These are phyloP conservation scores for Dipodomys stephensi DNA, from an alignment of 2,113 vertebrate species.

Conservation along the genomic window DNA sequence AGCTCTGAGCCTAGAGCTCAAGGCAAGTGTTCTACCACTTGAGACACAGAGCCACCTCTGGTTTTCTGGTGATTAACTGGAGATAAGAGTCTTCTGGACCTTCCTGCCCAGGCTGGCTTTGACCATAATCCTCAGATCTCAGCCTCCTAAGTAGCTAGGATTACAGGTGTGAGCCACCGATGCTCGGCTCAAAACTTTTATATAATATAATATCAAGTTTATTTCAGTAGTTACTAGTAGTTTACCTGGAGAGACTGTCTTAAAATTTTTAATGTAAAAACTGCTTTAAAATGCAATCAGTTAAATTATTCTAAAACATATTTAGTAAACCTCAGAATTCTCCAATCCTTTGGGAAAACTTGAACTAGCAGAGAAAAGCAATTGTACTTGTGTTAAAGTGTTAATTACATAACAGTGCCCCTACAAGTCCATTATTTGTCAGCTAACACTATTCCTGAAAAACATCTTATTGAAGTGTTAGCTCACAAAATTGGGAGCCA, in stretches of 20 bases:
- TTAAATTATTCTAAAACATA: no score
- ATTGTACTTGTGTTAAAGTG: background rate
- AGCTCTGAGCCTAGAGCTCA: no score
- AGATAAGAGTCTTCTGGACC: no score
- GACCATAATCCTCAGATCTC: no score
- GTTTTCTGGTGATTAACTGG: no score
- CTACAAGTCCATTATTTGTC: background rate
- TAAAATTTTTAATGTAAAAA: slow-evolving; percentile 1
- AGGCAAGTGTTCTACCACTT: no score
- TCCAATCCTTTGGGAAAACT: background rate
- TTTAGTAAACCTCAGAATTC: background rate
- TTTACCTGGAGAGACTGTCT: background rate
- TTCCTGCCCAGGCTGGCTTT: no score
- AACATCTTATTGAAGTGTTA: background rate
- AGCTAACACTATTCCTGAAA: background rate
- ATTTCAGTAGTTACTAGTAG: background rate
- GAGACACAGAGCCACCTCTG: no score
- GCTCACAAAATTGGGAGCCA: background rate
- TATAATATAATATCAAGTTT: background rate
- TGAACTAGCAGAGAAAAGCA: slow-evolving; percentile 13
- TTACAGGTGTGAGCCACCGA: no score
- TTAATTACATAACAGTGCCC: background rate
- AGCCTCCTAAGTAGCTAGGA: no score
- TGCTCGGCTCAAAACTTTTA: background rate
- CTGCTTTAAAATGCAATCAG: background rate